Evolutionary conservation across 1,140 invertebrate species (phyloP), one percentile per base, ranked within the genome.

Genomic region (Drosophila jambulina): DNA sequence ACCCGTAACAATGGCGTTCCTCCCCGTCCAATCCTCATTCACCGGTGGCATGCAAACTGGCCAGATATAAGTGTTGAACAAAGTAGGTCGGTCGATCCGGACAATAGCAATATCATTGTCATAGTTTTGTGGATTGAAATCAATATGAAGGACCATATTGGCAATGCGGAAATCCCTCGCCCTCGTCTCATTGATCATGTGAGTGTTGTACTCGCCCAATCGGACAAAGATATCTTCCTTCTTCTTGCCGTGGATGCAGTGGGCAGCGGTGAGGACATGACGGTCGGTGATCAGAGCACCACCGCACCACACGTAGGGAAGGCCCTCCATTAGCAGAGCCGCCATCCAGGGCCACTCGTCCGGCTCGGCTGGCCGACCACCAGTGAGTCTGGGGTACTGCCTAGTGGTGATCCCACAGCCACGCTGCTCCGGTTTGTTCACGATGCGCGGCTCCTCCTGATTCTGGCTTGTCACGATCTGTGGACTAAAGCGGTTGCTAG

Each of bases 271-370:
- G 1, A 92, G 93, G 3, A 98, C 94, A 85, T 97, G 96, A 58
- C 94, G 93, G 84, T 97, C 96, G 0, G 96, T 96, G 67, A 98
- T 96, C 4, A 98, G 93, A 1, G 95, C 95, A 2, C 96, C 97
- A 0, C 97, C 97, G 81, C 97, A 97, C 93, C 95, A 97, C 94
- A 95, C 80, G 77, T 75, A 85, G 27, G 53, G 81, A 21, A 94
- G 87, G 46, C 93, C 93, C 5, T 94, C 85, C 1, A 94, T 94
- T 3, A 96, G 94, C 27, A 97, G 81, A 3, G 96, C 96, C 0
- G 94, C 96, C 94, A 97, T 96, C 97, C 97, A 97, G 2, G 96
- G 97, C 96, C 96, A 97, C 79, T 96, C 95, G 58, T 95, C 94
- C 0, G 95, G 94, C 81, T 95, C 95, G 0, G 96, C 95, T 0